phyloP scores from a whole-genome alignment of 1,140 invertebrate genomes.

The Cepaea nemoralis region DNA sequence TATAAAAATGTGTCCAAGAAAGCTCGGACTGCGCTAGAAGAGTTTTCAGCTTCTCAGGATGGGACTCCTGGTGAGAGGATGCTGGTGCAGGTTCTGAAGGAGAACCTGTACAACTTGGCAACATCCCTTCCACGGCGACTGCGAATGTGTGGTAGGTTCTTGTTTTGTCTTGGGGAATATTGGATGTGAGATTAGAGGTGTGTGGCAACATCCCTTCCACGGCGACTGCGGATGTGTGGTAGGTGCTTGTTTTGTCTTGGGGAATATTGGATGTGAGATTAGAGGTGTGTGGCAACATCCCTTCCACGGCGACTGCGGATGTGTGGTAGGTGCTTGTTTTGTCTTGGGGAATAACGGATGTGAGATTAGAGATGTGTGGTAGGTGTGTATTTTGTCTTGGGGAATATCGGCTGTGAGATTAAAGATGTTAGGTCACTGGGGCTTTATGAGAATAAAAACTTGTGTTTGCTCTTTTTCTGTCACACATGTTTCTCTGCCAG shows the following conservation, averaged over 20 bases:
- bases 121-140: constrained; percentile 62
- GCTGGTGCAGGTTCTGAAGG: constrained; percentile 63
- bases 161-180: too few species aligned
- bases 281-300: constrained; percentile 56
- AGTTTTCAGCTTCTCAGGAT: constrained; percentile 49
- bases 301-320: constrained; percentile 62
- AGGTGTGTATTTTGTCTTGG: too few species aligned
- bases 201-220: constrained; percentile 58
- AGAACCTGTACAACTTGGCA: constrained; percentile 59
- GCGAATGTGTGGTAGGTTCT: constrained; percentile 55
- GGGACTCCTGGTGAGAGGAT: constrained; percentile 46
- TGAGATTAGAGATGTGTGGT: too few species aligned
- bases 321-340: constrained; percentile 51
- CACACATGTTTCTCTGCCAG: too few species aligned
- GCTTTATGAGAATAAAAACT: too few species aligned
- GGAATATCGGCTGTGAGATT: too few species aligned
- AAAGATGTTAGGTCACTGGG: too few species aligned
- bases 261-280: not conserved
- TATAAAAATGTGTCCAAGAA: constrained; percentile 57
- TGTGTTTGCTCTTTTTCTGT: too few species aligned
- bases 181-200: not conserved
- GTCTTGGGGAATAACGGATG: too few species aligned
- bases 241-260: not conserved
- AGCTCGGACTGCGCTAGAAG: constrained; percentile 52
- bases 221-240: constrained; percentile 63